Percentiles rank a stretch among this genome's conserved stretches.
Conservation (phyloP, 2,797 vertebrate species). For the Gambusia yucatana region DNA sequence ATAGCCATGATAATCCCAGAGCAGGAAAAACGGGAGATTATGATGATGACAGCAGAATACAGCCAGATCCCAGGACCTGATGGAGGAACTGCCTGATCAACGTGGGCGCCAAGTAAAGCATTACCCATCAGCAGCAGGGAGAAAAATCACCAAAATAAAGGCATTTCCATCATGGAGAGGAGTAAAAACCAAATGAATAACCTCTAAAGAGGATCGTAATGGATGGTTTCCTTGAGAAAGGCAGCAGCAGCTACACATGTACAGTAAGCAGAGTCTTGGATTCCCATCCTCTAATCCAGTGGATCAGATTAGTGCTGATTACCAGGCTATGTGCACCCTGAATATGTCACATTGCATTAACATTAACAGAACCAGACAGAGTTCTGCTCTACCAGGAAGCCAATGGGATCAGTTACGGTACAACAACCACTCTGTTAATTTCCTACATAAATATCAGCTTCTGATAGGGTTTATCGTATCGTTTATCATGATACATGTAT, state of each 20-base stretch:
- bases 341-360: conserved; percentile 74
- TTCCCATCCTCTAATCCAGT: conserved; percentile 74
- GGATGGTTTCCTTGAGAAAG: conserved; percentile 41
- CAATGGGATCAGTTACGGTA: conserved; percentile 21
- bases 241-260: conserved; percentile 50
- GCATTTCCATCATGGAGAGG: conserved; percentile 5
- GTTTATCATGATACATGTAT: not conserved
- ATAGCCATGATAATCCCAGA: conserved; percentile 71
- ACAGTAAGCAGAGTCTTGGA: conserved; percentile 57
- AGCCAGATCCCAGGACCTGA: conserved; percentile 46
- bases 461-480: too few species aligned
- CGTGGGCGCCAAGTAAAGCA: not conserved
- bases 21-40: conserved; percentile 64
- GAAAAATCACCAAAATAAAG: not conserved
- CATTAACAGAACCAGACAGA: conserved; percentile 46
- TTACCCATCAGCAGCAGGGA: not conserved
- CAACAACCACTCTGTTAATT: conserved; percentile 21
- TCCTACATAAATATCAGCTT: conserved; percentile 12
- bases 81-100: conserved; percentile 46
- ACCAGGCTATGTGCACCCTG: conserved; percentile 80
- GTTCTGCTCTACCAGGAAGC: conserved; percentile 24
- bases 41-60: conserved; percentile 70
- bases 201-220: not conserved
- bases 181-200: conserved; percentile 9
- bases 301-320: conserved; percentile 88